Conservation (phyloP, 64 coral and sea anemone genomes). For the Astreopora myriophthalma region DNA sequence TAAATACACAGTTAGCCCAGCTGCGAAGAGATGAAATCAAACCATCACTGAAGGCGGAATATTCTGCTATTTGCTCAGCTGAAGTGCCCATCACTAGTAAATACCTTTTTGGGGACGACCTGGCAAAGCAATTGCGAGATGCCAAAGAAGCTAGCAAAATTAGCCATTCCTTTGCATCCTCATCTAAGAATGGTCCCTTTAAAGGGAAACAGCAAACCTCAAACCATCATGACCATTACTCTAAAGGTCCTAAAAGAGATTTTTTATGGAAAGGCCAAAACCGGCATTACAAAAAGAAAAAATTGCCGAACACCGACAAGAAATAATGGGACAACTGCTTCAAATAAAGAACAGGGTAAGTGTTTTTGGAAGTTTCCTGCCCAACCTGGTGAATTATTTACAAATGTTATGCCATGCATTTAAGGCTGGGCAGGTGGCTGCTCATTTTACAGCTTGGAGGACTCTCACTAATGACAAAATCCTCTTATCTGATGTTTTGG, state of each 20-base stretch:
- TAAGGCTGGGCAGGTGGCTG: constrained; percentile 5
- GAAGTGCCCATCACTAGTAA: neutral
- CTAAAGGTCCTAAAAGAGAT: neutral
- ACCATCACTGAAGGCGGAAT: constrained; percentile 23
- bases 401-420: constrained; percentile 2
- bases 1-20: neutral
- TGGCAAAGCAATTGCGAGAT: constrained; percentile 39
- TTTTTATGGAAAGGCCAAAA: constrained; percentile 41
- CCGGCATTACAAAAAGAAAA: constrained; percentile 6
- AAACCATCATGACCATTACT: neutral
- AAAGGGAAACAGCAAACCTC: neutral
- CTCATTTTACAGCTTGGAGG: neutral
- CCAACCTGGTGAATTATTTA: neutral
- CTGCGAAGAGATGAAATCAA: constrained; percentile 34
- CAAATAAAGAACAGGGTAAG: constrained; percentile 35
- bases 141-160: constrained; percentile 38
- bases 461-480: neutral
- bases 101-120: constrained; percentile 19
- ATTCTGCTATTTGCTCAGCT: neutral
- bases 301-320: neutral
- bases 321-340: constrained; percentile 31
- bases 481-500: constrained; percentile 6
- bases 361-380: neutral
- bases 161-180: neutral
- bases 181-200: neutral